A percentile compares a stretch with the other conserved stretches of the same genome.
Conservation (phyloP, 2,797 vertebrate species). For the Manis pentadactyla region DNA sequence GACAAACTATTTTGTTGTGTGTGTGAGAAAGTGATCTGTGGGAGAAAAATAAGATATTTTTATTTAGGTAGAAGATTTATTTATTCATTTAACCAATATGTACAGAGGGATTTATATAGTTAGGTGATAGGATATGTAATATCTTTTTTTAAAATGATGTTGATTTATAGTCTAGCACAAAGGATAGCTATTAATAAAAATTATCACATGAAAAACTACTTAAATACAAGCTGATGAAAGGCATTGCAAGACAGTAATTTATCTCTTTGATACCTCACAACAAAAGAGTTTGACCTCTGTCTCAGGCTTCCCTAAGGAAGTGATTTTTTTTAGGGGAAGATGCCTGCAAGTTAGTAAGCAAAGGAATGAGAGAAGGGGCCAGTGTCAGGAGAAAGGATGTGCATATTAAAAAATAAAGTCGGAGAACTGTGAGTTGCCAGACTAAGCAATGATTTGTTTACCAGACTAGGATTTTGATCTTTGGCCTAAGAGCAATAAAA, state of each 20-base stretch:
- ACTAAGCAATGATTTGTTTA: neutral
- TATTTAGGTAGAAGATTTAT: neutral
- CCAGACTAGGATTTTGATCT: neutral
- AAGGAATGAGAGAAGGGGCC: rapidly evolving
- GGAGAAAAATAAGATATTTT: neutral
- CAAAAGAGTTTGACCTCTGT: neutral
- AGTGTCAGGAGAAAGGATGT: rapidly evolving
- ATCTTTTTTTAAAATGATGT: neutral
- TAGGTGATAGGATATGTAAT: neutral
- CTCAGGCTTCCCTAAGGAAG: neutral
- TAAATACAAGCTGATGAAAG: neutral
- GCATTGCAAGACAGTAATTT: neutral
- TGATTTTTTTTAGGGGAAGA: neutral
- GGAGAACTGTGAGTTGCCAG: neutral
- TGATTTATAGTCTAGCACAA: neutral
- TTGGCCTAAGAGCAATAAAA: neutral
- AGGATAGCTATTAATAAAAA: neutral
- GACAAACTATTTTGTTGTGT: neutral
- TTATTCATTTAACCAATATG: neutral
- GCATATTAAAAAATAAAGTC: neutral
- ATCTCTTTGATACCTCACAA: neutral
- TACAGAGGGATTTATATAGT: neutral
- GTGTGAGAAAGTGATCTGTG: neutral
- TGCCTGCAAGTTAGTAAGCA: rapidly evolving
- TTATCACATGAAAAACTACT: neutral